Conservation (phyloP, 2,797 vertebrate species). For the Mastacembelus armatus region DNA sequence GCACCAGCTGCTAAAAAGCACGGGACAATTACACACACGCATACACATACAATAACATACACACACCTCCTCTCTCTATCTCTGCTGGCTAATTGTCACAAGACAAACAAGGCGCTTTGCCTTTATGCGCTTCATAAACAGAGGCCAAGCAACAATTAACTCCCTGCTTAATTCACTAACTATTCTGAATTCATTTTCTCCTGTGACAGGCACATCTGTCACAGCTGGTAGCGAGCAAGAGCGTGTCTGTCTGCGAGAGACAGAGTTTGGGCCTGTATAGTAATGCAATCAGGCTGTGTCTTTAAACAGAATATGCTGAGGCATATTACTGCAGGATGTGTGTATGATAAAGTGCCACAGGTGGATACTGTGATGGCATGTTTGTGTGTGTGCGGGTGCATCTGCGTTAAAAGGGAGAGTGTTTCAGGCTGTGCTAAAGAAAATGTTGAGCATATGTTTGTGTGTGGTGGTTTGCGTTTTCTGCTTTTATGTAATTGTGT, state of each 20-base stretch:
- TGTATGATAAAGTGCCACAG: conserved; percentile 34
- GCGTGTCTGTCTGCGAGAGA: conserved; percentile 23
- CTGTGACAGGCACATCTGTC: conserved; percentile 86
- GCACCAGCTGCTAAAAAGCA: conserved; percentile 84
- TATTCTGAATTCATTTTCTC: conserved; percentile 88
- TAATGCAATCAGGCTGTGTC: conserved; percentile 33
- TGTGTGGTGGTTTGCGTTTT: conserved; percentile 4
- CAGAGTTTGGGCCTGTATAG: conserved; percentile 30
- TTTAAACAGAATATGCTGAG: conserved; percentile 34
- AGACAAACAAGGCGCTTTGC: conserved; percentile 85
- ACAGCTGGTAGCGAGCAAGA: conserved; percentile 71
- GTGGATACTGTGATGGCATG: neutral
- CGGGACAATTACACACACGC: conserved; percentile 64
- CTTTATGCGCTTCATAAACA: conserved; percentile 85
- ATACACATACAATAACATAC: conserved; percentile 35
- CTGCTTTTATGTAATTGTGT: neutral
- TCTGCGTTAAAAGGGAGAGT: neutral
- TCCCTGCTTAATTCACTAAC: conserved; percentile 89
- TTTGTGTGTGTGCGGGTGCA: conserved; percentile 15
- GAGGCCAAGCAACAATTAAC: conserved; percentile 87
- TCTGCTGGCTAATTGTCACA: conserved; percentile 85
- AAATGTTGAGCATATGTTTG: neutral
- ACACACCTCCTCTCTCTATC: conserved; percentile 49
- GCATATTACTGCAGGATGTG: conserved; percentile 37
- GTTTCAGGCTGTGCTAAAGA: conserved; percentile 9